These are phyloP conservation scores for Embidobia sp. DNA, from an alignment of 2,888 invertebrate species.

Conservation along the genomic window DNA sequence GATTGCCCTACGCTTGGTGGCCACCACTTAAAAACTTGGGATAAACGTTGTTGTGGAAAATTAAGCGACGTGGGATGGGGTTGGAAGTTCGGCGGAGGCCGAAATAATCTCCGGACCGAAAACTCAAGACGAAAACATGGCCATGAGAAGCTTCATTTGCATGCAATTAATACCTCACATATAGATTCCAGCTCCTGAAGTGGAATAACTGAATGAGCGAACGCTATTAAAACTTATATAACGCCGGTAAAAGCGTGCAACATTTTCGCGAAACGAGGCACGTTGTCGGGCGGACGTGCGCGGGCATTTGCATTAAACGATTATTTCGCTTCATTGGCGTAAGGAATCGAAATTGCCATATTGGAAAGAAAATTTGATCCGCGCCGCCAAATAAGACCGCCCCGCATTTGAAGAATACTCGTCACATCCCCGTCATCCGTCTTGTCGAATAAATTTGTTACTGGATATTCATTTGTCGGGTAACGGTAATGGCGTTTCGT, in stretches of 20 bases:
- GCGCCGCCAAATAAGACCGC: slow-evolving; percentile 10
- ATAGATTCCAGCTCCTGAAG: slow-evolving; percentile 40
- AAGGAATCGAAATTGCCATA: slow-evolving; percentile 35
- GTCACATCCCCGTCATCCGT: background rate
- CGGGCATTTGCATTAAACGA: slow-evolving; percentile 44
- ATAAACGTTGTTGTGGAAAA: no score
- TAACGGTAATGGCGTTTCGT: no score
- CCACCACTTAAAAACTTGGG: no score
- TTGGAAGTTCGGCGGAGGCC: background rate
- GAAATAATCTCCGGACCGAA: no score
- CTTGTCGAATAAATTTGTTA: background rate
- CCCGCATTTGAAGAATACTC: background rate
- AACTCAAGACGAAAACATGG: slow-evolving; percentile 19
- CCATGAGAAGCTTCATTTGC: slow-evolving; percentile 46
- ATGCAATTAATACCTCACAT: slow-evolving; percentile 52
- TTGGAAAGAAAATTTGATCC: slow-evolving; percentile 32
- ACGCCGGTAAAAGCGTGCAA: slow-evolving; percentile 32
- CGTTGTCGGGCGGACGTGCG: slow-evolving; percentile 11
- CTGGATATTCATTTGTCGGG: no score
- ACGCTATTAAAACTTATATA: slow-evolving; percentile 47
- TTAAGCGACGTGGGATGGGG: no score
- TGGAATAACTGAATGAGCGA: slow-evolving; percentile 50
- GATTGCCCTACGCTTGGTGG: no score
- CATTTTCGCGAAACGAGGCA: slow-evolving; percentile 31
- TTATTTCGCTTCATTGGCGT: slow-evolving; percentile 39